phyloP scores from a whole-genome alignment of 2,888 invertebrate genomes.

The Linyphia triangularis region DNA sequence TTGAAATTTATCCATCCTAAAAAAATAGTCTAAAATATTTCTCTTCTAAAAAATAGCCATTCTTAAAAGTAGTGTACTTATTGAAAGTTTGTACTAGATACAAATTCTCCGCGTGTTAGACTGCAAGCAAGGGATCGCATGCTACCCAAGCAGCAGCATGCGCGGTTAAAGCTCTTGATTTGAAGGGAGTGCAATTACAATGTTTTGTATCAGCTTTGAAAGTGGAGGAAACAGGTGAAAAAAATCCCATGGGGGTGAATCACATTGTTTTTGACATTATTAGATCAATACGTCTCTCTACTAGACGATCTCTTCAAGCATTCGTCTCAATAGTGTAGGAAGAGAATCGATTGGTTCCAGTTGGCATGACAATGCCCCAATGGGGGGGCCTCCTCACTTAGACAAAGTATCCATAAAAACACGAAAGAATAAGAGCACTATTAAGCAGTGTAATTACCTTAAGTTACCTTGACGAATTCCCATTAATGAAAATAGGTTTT shows the following conservation, averaged over 20 bases:
- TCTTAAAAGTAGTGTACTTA: too few relatives aligned
- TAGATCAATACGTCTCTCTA: conserved; percentile 60
- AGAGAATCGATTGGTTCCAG: conserved; percentile 68
- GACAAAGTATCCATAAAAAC: conserved; percentile 62
- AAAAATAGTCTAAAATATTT: too few relatives aligned
- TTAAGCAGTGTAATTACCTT: conserved; percentile 62
- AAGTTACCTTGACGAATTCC: conserved; percentile 51
- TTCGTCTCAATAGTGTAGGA: conserved; percentile 62
- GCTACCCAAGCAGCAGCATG: too few relatives aligned
- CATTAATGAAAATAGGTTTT: conserved; percentile 57
- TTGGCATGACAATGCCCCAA: conserved; percentile 60
- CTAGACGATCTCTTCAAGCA: conserved; percentile 40
- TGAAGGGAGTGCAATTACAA: background rate
- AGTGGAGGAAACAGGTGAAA: conserved; percentile 64
- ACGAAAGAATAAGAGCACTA: conserved; percentile 47
- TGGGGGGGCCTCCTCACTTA: conserved; percentile 43
- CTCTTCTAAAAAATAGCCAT: too few relatives aligned
- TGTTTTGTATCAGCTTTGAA: conserved; percentile 7
- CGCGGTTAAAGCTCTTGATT: too few relatives aligned
- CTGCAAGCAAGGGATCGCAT: too few relatives aligned
- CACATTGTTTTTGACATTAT: conserved; percentile 68
- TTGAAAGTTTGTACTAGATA: too few relatives aligned
- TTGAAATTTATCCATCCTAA: too few relatives aligned
- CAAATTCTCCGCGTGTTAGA: too few relatives aligned
- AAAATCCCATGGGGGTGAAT: conserved; percentile 61